Percentiles rank a stretch among this genome's conserved stretches.
Conservation (phyloP, 2,888 invertebrate genomes). For the Ctena decussata region DNA sequence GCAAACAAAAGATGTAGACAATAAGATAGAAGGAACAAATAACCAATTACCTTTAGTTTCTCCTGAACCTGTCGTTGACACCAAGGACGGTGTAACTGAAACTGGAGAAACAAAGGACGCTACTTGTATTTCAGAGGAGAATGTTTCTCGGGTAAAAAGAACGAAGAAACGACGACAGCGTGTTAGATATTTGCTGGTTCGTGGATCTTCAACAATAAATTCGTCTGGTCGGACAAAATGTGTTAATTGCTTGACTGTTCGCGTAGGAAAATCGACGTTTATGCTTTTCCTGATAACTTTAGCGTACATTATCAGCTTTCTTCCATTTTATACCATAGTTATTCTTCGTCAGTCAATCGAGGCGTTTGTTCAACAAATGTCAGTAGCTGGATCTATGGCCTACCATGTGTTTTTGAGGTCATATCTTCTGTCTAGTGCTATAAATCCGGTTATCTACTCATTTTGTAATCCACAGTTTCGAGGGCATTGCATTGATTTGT, state of each 20-base stretch:
- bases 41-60: background rate
- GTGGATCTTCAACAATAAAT: constrained; percentile 57
- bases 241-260: constrained; percentile 53
- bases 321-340: constrained; percentile 76
- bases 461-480: constrained; percentile 75
- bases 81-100: background rate
- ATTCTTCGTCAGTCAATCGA: constrained; percentile 66
- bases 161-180: constrained; percentile 18
- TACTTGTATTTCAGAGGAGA: constrained; percentile 10
- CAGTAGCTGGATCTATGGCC: constrained; percentile 56
- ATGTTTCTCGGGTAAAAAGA: background rate
- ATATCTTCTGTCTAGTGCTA: constrained; percentile 76
- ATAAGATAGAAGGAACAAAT: background rate
- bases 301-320: constrained; percentile 75
- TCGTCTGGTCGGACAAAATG: constrained; percentile 50
- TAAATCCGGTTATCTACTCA: constrained; percentile 78
- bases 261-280: constrained; percentile 72
- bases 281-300: constrained; percentile 78
- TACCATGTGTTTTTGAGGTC: constrained; percentile 74
- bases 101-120: background rate
- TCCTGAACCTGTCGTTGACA: background rate
- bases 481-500: constrained; percentile 43
- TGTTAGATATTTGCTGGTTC: constrained; percentile 56
- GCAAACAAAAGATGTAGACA: background rate
- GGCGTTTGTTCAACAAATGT: constrained; percentile 42